These are phyloP conservation scores for Amphipoea oculea DNA, from an alignment of 2,888 invertebrate species.

Conservation along the genomic window DNA sequence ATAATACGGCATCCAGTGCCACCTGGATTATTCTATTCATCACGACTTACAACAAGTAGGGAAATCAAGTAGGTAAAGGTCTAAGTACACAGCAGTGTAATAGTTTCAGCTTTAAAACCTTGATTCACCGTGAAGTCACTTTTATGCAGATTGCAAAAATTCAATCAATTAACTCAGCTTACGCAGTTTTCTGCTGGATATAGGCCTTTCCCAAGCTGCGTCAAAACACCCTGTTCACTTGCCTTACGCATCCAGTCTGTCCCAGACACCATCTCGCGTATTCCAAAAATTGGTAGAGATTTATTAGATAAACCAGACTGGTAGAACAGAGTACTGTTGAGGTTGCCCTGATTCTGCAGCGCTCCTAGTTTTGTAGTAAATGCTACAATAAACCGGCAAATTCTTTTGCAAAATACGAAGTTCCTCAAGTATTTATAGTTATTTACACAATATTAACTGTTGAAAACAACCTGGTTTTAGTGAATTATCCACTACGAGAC, in stretches of 20 bases:
- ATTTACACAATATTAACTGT: not conserved
- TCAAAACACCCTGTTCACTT: not conserved
- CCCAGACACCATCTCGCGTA: not conserved
- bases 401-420: not conserved
- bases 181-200: not conserved
- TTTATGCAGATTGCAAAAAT: not conserved
- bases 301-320: not conserved
- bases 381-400: no score
- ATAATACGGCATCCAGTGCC: slow-evolving; percentile 48
- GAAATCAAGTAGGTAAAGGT: not conserved
- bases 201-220: not conserved
- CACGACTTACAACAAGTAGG: slow-evolving; percentile 32
- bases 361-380: no score
- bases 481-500: not conserved
- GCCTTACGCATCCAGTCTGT: not conserved
- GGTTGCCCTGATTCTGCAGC: not conserved
- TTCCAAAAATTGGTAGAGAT: not conserved
- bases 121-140: not conserved
- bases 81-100: not conserved
- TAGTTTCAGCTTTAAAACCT: not conserved
- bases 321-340: not conserved
- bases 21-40: slow-evolving; percentile 48
- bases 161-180: not conserved
- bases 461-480: not conserved
- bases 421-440: not conserved